Percentiles rank a stretch among this genome's conserved stretches.
phyloP scores from a whole-genome alignment of 2,888 invertebrate species.

The Chesias legatella region DNA sequence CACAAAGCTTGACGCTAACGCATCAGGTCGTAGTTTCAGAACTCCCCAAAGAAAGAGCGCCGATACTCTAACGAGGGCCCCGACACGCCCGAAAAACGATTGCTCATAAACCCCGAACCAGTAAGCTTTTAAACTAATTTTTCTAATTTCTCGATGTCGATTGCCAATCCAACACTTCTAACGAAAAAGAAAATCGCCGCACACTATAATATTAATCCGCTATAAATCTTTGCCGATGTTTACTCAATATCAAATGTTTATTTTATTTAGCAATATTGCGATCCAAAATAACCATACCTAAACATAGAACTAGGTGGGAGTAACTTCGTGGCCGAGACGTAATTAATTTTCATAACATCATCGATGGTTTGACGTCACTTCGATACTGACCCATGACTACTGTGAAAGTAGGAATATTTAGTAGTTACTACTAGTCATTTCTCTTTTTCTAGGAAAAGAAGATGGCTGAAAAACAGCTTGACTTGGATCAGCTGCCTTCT shows the following conservation, averaged over 20 bases:
- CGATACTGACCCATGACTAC: conserved; percentile 1
- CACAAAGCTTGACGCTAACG: conserved; percentile 52
- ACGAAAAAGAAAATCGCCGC: conserved; percentile 1
- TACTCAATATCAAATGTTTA: conserved; percentile 3
- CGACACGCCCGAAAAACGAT: conserved; percentile 74
- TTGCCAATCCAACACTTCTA: conserved; percentile 5
- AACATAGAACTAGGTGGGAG: background rate
- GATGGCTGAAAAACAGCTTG: conserved; percentile 85
- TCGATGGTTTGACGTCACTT: conserved; percentile 16
- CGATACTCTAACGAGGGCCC: conserved; percentile 71
- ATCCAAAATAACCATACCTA: background rate
- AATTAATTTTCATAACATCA: conserved; percentile 13
- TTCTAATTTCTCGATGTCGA: conserved; percentile 27
- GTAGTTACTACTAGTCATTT: conserved; percentile 55
- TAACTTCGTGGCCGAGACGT: conserved; percentile 1
- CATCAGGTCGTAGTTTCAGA: conserved; percentile 71
- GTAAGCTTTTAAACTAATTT: conserved; percentile 56
- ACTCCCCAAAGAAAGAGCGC: conserved; percentile 70
- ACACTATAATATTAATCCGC: conserved; percentile 11
- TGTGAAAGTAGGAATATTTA: conserved; percentile 7
- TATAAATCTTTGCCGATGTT: conserved; percentile 13
- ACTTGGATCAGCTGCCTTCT: conserved; percentile 94
- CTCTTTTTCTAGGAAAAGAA: conserved; percentile 84
- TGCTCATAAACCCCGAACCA: conserved; percentile 77
- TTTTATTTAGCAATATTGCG: conserved; percentile 5